A percentile compares a stretch with the other conserved stretches of the same genome.
phyloP scores from a whole-genome alignment of 2,888 invertebrate species.

The Anticlea derivata region DNA sequence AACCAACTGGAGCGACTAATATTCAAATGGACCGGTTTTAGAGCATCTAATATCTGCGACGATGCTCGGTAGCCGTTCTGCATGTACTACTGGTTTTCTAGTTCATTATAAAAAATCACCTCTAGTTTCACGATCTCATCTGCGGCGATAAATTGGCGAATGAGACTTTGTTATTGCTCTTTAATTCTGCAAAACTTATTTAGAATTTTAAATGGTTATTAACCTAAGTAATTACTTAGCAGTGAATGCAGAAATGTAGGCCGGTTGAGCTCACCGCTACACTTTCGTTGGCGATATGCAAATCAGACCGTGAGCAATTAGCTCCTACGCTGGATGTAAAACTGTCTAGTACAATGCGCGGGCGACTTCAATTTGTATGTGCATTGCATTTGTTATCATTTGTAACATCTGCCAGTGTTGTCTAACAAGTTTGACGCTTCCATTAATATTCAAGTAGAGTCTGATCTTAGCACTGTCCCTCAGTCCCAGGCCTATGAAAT shows the following conservation, averaged over 20 bases:
- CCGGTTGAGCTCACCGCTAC: constrained; percentile 62
- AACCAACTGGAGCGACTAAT: constrained; percentile 76
- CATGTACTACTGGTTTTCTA: constrained; percentile 54
- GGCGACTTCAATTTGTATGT: constrained; percentile 50
- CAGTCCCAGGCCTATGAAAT: no score
- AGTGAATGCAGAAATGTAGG: constrained; percentile 55
- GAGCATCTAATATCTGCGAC: constrained; percentile 47
- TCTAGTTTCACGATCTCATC: constrained; percentile 38
- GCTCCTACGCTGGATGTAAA: constrained; percentile 53
- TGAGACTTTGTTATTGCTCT: constrained; percentile 24
- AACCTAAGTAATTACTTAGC: constrained; percentile 37
- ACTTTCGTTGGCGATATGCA: constrained; percentile 77
- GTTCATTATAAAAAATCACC: constrained; percentile 44
- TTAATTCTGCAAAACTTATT: constrained; percentile 31
- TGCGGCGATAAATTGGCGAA: constrained; percentile 33
- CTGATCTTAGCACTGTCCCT: constrained; percentile 40
- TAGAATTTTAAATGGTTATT: constrained; percentile 33
- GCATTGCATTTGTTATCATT: constrained; percentile 34
- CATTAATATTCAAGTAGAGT: constrained; percentile 2
- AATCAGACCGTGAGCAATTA: constrained; percentile 72
- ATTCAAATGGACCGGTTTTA: constrained; percentile 68
- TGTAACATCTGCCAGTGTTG: constrained; percentile 45
- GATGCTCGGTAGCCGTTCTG: constrained; percentile 46
- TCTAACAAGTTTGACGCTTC: constrained; percentile 39
- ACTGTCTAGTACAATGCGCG: constrained; percentile 52